Percentiles rank a stretch among this genome's conserved stretches.
Conservation (phyloP, 2,113 vertebrate genomes). For the Phalacrocorax carbo region DNA sequence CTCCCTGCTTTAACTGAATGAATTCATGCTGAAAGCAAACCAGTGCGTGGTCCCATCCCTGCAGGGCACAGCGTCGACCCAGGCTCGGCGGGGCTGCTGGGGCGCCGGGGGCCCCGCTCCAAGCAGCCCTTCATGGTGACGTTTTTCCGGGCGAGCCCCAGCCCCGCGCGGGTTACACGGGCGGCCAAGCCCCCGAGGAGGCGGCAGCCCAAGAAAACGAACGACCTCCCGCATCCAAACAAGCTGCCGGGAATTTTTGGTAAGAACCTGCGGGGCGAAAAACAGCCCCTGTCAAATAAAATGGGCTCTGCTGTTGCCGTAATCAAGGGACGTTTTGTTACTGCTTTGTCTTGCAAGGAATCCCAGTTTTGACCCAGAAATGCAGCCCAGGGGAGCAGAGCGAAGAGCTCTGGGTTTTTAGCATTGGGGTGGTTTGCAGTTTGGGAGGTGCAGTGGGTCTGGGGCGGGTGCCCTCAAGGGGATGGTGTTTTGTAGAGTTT, state of each 20-base stretch:
- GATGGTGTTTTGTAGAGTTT: accelerated
- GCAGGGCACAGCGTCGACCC: conserved; percentile 88
- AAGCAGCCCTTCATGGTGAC: conserved; percentile 97
- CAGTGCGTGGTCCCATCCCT: accelerated
- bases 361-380: accelerated
- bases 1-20: neutral
- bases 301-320: accelerated
- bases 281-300: accelerated
- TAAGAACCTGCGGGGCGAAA: conserved; percentile 26
- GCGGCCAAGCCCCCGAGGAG: conserved; percentile 76
- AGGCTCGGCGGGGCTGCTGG: conserved; percentile 84
- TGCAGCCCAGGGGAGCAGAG: neutral
- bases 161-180: conserved; percentile 76
- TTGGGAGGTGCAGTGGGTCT: neutral
- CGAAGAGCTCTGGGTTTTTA: accelerated
- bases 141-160: conserved; percentile 85
- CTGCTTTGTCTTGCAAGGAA: accelerated
- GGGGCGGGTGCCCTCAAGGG: neutral
- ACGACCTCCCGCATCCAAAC: conserved; percentile 83
- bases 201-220: conserved; percentile 81
- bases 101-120: conserved; percentile 83
- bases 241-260: conserved; percentile 82
- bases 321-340: accelerated
- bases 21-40: accelerated
- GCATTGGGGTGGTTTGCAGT: neutral